Percentiles rank a stretch among this genome's conserved stretches.
Conservation (phyloP, 2,797 vertebrate species). For the Glyptemys insculpta region DNA sequence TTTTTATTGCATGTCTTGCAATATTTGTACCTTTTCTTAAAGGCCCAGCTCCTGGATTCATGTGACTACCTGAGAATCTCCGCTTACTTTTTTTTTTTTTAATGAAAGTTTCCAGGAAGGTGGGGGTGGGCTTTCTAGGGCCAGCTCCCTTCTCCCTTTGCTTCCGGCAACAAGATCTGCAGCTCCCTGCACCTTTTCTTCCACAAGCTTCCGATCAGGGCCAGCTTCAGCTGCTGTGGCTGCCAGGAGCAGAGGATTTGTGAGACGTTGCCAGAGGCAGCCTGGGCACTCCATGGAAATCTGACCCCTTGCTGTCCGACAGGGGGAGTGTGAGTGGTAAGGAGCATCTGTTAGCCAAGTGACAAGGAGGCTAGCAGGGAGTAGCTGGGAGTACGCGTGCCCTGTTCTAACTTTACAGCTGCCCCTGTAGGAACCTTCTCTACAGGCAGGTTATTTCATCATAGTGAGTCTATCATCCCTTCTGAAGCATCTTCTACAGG, state of each 20-base stretch:
- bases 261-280: background rate
- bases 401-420: background rate
- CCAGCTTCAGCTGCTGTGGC: background rate
- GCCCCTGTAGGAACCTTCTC: background rate
- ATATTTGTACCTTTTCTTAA: background rate
- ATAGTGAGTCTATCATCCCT: background rate
- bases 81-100: background rate
- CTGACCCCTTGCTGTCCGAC: rapidly evolving
- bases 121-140: background rate
- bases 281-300: background rate
- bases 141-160: background rate
- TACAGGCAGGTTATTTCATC: background rate
- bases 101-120: background rate
- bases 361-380: background rate
- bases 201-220: background rate
- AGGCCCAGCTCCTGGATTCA: background rate
- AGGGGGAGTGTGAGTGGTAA: background rate
- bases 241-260: background rate
- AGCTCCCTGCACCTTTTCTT: background rate
- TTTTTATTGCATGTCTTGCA: background rate
- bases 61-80: background rate
- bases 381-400: background rate
- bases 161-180: too few species aligned
- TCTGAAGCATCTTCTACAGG: background rate
- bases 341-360: background rate